Conservation (phyloP, 2,113 vertebrate species). For the Gobius niger region DNA sequence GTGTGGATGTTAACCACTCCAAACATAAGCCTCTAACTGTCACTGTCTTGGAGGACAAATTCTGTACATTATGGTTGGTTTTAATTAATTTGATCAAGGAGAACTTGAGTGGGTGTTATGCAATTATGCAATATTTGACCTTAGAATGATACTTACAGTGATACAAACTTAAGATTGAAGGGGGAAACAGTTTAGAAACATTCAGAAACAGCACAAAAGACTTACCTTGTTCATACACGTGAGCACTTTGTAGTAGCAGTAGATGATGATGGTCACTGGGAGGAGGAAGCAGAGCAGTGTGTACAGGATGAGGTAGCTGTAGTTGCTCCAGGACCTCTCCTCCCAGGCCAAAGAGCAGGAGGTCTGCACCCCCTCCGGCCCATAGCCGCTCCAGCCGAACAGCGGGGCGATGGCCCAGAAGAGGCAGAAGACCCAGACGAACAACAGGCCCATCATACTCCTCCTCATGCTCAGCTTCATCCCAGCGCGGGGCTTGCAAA, state of each 20-base stretch:
- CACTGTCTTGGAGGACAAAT: no score
- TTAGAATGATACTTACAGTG: no score
- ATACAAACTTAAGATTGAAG: neutral
- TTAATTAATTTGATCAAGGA: no score
- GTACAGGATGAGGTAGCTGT: slow-evolving; percentile 75
- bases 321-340: slow-evolving; percentile 68
- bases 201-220: neutral
- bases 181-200: no score
- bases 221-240: slow-evolving; percentile 61
- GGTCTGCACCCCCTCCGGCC: slow-evolving; percentile 67
- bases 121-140: no score
- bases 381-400: slow-evolving; percentile 75
- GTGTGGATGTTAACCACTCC: no score
- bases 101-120: no score
- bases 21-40: no score
- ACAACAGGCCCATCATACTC: slow-evolving; percentile 55
- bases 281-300: slow-evolving; percentile 69
- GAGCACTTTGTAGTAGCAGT: slow-evolving; percentile 70
- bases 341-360: slow-evolving; percentile 73
- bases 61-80: no score
- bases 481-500: slow-evolving; percentile 63
- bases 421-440: slow-evolving; percentile 73
- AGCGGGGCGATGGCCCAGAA: slow-evolving; percentile 63
- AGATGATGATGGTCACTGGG: slow-evolving; percentile 62
- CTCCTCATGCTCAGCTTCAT: slow-evolving; percentile 62